Conservation (phyloP, 1,140 invertebrate genomes). For the Penaeus japonicus region DNA sequence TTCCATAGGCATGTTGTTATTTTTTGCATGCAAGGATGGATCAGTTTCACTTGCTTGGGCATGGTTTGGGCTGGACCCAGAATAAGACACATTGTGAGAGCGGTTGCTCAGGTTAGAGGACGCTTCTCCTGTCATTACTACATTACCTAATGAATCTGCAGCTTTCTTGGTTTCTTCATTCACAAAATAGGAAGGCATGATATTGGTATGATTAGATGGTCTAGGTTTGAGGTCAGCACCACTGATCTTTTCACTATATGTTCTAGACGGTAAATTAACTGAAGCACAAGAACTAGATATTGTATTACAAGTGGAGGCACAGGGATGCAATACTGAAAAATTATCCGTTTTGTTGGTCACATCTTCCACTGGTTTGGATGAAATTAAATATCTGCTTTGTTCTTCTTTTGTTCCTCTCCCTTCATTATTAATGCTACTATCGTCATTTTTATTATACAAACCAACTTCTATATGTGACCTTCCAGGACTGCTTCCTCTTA, state of each 20-base stretch:
- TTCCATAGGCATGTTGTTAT: background rate
- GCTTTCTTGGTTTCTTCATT: slow-evolving; percentile 20
- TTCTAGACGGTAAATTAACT: background rate
- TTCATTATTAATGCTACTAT: too few species aligned
- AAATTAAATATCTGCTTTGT: too few species aligned
- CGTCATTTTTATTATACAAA: too few species aligned
- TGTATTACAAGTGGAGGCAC: too few species aligned
- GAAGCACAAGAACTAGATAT: background rate
- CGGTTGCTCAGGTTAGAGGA: background rate
- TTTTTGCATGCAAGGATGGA: background rate
- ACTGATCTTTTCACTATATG: background rate
- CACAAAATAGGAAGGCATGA: slow-evolving; percentile 44
- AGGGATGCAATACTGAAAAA: too few species aligned
- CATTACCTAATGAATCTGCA: background rate
- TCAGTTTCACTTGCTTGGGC: background rate
- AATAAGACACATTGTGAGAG: background rate
- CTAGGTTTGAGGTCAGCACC: background rate
- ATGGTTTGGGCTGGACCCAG: background rate
- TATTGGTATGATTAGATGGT: slow-evolving; percentile 41
- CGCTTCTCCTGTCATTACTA: background rate
- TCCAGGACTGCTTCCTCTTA: too few species aligned
- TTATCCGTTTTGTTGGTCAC: too few species aligned
- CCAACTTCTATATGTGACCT: too few species aligned
- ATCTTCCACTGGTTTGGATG: too few species aligned
- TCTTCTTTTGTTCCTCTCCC: too few species aligned